Base-by-base conservation (phyloP, 2,113 vertebrate species). In the Geococcyx californianus region DNA sequence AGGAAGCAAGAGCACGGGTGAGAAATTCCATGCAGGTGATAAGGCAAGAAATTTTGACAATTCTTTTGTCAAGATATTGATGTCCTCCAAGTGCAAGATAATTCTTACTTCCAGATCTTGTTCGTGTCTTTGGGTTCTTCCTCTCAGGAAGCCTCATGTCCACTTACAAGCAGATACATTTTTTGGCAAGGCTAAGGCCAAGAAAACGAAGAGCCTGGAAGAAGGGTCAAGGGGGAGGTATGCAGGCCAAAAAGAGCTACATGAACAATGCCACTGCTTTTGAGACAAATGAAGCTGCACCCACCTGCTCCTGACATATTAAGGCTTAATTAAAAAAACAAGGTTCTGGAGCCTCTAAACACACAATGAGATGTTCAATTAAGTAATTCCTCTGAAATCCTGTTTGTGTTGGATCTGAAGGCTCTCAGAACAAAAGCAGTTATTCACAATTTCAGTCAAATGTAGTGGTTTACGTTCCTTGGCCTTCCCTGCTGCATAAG, bases 91-190 rank as follows among this genome's bases (percentile, higher is more conserved):
- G 12, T 24, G 9, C 4, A 59, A 87, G 13, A 21, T 17, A 54
- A 25, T 80, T 7, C 6, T 58, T 44, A 29, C 49, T 80, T 79
- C 20, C 10, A 62, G 31, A 49, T 29, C 21, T 76, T 45, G 9
- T 70, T 13, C n/a, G 16, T 79, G 1, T n/a, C 17, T 11, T 78
- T 0, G 2, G 10, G 29, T 20, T 38, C 8, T 70, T 31, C 9
- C 21, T 59, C 29, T 83, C 0, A 0, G 23, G 51, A 66, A 44
- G 19, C 33, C 29, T 89, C 11, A 6, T 34, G 44, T 49, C 34
- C 23, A 8, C 18, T 45, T 83, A n/a, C 12, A 60, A 85, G 38
- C 14, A 40, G 2, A 4, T 23, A 4, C 3, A 2, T 60, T 90
- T 11, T 74, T 76, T 75, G 45, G 25, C 24, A 52, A 87, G 47